Conservation (phyloP, 2,113 vertebrate species). For the Argyrosomus japonicus region DNA sequence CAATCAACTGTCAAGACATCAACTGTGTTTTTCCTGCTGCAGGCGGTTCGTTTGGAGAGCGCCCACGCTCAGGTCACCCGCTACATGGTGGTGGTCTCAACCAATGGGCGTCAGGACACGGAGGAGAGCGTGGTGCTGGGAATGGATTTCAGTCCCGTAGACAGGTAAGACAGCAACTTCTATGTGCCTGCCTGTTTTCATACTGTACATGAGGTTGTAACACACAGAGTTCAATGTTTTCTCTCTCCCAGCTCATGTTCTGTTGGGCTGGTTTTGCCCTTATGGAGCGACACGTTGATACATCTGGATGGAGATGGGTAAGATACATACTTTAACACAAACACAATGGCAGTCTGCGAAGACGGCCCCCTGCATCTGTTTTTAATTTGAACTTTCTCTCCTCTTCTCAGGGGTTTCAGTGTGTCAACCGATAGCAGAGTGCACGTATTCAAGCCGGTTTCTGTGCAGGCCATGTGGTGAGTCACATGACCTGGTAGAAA, state of each 20-base stretch:
- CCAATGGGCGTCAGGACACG: conserved; percentile 96
- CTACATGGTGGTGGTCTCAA: conserved; percentile 99
- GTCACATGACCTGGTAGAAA: conserved; percentile 54
- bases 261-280: conserved; percentile 94
- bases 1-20: background rate
- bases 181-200: background rate
- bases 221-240: background rate
- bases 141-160: conserved; percentile 94
- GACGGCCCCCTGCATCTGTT: background rate
- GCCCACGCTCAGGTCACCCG: conserved; percentile 90
- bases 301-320: conserved; percentile 99
- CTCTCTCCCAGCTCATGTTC: conserved; percentile 88
- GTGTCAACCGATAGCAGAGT: conserved; percentile 95
- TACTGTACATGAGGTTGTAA: conserved; percentile 1
- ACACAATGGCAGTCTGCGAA: background rate
- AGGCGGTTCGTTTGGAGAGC: conserved; percentile 95
- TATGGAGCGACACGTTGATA: conserved; percentile 98
- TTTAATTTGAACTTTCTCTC: background rate
- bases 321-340: conserved; percentile 59
- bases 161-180: conserved; percentile 84
- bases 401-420: conserved; percentile 89
- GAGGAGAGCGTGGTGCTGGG: conserved; percentile 98
- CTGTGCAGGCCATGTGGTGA: conserved; percentile 99
- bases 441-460: conserved; percentile 97
- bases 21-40: background rate